Evolutionary conservation across 2,113 vertebrate species (phyloP), one percentile per base, ranked within the genome.

Genomic region (Castor canadensis): DNA sequence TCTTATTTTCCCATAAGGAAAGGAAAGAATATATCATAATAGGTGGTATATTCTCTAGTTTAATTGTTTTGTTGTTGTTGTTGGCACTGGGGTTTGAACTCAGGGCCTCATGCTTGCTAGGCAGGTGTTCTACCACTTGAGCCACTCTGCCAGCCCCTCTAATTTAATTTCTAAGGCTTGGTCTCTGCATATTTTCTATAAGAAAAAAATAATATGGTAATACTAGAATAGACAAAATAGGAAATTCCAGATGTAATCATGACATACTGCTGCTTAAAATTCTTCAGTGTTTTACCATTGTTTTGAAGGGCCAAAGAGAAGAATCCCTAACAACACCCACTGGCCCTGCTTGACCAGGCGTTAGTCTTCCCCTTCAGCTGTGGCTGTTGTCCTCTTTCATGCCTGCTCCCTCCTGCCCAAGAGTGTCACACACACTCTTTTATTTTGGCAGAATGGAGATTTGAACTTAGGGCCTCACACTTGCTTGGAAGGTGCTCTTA

Each of bases 1-100:
- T 86, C 40, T 91, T 52, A 52, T 75, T 92, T 92, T 85, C 81
- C 82, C 83, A 13, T 30, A 52, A 69, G 79, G 47, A 86, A 54
- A 87, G 12, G 24, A 94, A 64, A 89, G 16, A 62, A 69, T 79
- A 52, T 60, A 82, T 54, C 38, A 0, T 43, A 52, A 35, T 26
- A 77, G 32, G 16, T 30, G 89, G 56, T 20, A 60, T 26, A 10
- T 60, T 60, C 58, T 28, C 24, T 54, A 72, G 32, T 47, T 66
- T 80, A n/a, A n/a, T n/a, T n/a, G n/a, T n/a, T n/a, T n/a, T n/a
- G n/a, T n/a, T n/a, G n/a, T n/a, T n/a, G n/a, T n/a, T n/a, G n/a
- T n/a, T n/a, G n/a, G n/a, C n/a, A n/a, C n/a, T n/a, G n/a, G n/a
- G n/a, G n/a, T n/a, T n/a, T n/a, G n/a, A n/a, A n/a, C n/a, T n/a